These are phyloP conservation scores for Tauraco erythrolophus DNA, from an alignment of 2,113 vertebrate species.

Conservation along the genomic window DNA sequence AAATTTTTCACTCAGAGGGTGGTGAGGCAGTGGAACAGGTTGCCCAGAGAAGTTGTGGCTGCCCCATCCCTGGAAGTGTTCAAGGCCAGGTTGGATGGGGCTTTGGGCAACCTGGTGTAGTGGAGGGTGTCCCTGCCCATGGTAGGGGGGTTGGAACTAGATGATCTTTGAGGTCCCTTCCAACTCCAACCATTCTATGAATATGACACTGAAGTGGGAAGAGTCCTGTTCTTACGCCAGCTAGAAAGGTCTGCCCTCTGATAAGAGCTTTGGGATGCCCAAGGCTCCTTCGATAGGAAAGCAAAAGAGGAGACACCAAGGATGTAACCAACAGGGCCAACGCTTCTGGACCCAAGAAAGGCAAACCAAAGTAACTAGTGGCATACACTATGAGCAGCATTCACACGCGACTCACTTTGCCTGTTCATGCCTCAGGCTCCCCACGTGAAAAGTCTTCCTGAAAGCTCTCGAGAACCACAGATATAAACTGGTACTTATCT, in stretches of 20 bases:
- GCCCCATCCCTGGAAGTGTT: too few relatives aligned
- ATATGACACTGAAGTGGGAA: too few relatives aligned
- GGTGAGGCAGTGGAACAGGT: too few relatives aligned
- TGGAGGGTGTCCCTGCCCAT: too few relatives aligned
- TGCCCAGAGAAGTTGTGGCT: too few relatives aligned
- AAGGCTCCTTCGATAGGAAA: not conserved
- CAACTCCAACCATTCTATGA: too few relatives aligned
- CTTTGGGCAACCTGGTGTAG: too few relatives aligned
- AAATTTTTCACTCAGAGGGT: too few relatives aligned
- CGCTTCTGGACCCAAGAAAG: not conserved
- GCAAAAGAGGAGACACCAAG: not conserved
- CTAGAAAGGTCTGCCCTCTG: not conserved
- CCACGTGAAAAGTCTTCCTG: not conserved
- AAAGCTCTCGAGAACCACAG: not conserved
- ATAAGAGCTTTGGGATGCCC: not conserved
- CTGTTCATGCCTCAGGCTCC: not conserved
- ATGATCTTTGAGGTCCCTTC: too few relatives aligned
- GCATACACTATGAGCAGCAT: rapidly evolving
- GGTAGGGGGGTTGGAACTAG: too few relatives aligned
- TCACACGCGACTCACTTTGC: too few relatives aligned
- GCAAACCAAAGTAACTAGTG: not conserved
- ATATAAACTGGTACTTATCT: not conserved
- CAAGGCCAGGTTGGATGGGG: too few relatives aligned
- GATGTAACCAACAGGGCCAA: not conserved
- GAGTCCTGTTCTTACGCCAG: not conserved